Conservation (phyloP, 92 coral and sea anemone genomes). For the Blastomussa wellsi region DNA sequence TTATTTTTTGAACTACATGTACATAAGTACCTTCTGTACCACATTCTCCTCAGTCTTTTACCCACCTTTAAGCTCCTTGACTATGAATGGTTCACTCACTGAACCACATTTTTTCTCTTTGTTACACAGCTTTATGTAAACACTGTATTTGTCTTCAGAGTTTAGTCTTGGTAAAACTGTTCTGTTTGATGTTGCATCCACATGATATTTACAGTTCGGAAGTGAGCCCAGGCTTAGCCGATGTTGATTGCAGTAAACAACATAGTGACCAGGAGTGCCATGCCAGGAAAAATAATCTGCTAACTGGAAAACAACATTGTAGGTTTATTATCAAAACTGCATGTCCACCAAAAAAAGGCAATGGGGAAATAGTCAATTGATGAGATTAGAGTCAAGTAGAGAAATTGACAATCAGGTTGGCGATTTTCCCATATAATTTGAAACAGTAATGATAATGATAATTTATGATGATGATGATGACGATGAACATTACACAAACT, state of each 20-base stretch:
- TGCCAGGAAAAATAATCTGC: slow-evolving; percentile 23
- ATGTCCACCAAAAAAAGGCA: too few species aligned
- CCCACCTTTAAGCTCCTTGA: slow-evolving; percentile 9
- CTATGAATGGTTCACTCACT: neutral
- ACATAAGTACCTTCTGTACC: too few species aligned
- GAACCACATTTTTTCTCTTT: neutral
- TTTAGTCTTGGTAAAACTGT: slow-evolving; percentile 7
- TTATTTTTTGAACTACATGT: too few species aligned
- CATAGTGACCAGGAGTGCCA: slow-evolving; percentile 21
- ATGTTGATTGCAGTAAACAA: neutral
- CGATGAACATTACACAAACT: too few species aligned
- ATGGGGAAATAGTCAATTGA: too few species aligned
- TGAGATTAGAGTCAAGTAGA: too few species aligned
- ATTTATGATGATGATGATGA: too few species aligned
- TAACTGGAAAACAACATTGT: neutral
- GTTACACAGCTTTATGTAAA: neutral
- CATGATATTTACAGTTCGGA: neutral
- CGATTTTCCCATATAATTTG: too few species aligned
- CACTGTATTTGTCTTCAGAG: slow-evolving; percentile 8
- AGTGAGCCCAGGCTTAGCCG: neutral
- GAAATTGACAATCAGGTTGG: too few species aligned
- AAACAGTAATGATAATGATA: too few species aligned
- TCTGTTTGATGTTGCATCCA: neutral
- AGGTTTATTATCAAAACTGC: neutral
- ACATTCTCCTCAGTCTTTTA: neutral